Conservation (phyloP, 2,113 vertebrate genomes). For the Carassius gibelio region DNA sequence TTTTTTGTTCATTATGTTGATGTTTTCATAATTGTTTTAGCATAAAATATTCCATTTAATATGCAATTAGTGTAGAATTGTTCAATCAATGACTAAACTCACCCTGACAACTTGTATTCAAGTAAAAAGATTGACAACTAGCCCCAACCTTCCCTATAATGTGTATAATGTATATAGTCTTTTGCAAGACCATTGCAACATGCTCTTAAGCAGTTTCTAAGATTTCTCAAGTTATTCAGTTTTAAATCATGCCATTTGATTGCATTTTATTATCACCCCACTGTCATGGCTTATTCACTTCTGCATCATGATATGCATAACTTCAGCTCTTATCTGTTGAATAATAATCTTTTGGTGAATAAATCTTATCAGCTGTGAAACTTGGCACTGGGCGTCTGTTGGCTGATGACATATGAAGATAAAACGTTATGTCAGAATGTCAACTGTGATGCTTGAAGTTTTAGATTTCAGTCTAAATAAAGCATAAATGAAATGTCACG, state of each 20-base stretch:
- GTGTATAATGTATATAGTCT: not conserved
- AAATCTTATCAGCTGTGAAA: slow-evolving; percentile 43
- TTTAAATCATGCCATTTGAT: not conserved
- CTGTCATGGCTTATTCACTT: slow-evolving; percentile 4
- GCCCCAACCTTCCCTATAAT: not conserved
- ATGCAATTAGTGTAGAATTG: not conserved
- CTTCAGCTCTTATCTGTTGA: slow-evolving; percentile 21
- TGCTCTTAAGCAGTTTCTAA: not conserved
- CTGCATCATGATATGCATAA: slow-evolving; percentile 33
- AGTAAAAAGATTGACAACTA: not conserved
- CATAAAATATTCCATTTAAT: not conserved
- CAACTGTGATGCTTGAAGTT: slow-evolving; percentile 26
- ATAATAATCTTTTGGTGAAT: slow-evolving; percentile 46
- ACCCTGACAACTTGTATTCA: not conserved
- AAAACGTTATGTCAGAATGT: slow-evolving; percentile 33
- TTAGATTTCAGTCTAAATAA: slow-evolving; percentile 12
- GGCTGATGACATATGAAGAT: slow-evolving; percentile 41
- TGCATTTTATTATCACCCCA: slow-evolving; percentile 1
- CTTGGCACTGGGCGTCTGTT: not conserved
- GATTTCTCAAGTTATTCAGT: not conserved
- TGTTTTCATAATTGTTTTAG: not conserved
- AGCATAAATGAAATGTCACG: slow-evolving; percentile 25
- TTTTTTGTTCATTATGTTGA: too few species aligned
- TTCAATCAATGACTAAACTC: not conserved
- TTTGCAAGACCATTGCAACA: not conserved